Base-by-base conservation (phyloP, 2,113 vertebrate species). In the Neopipo cinnamomea region DNA sequence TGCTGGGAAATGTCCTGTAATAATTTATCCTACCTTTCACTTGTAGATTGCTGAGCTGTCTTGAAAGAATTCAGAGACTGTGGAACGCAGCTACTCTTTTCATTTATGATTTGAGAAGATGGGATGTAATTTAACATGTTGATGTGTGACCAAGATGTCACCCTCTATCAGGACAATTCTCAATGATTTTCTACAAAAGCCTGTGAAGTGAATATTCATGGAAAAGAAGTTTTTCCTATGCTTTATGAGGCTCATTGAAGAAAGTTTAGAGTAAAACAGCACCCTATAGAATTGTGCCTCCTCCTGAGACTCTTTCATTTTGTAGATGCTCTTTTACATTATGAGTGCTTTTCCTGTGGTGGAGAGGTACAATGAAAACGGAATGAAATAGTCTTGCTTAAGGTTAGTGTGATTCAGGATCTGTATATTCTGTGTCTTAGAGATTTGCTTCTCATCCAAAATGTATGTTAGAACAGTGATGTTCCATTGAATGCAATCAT, bases 21-120 rank as follows among this genome's bases (percentile, higher is more conserved):
- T 97, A 91, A 97, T 94, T 96, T 95, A 89, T 95, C 95, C 92
- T 95, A 92, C 88, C 95, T 97, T 95, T 96, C 96, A 96, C 82
- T 96, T 1, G 23, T 81, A 95, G 95, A 97, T 89, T 92, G 91
- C 94, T 97, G 96, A 91, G 78, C 89, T 97, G 94, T 97, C 95
- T 93, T 97, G 87, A 93, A 97, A 97, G 95, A 97, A 97, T 97
- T 97, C 94, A 77, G 68, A 93, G 82, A 95, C 93, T 87, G 63
- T 76, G 89, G 96, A 97, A 89, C 70, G 82, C 73, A 88, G 86
- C 56, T 86, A 88, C 79, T 31, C 70, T 96, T 93, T 96, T 88
- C 96, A 68, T 87, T 96, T 97, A 92, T 71, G 93, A 30, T 95
- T 85, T 56, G 42, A 91, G 91, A 85, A 89, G 94, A 91, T 35